Evolutionary conservation across 1,140 invertebrate species (phyloP), one percentile per base, ranked within the genome.

Genomic region (Drosophila pruinosa): DNA sequence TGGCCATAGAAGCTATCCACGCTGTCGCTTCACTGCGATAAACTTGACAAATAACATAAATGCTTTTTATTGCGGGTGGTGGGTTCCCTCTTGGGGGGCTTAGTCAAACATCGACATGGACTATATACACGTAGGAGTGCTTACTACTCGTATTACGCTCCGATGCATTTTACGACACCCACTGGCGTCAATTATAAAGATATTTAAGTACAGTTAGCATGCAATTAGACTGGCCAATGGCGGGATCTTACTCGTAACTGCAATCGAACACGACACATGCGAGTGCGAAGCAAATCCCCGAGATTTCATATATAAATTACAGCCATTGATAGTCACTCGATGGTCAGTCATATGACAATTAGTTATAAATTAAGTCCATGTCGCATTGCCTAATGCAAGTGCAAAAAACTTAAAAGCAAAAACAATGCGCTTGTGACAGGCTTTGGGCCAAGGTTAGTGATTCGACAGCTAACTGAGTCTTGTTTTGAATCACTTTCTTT

Each of bases 21-120:
- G 19, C 21, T 24, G 50, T 14, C 36, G 22, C 22, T 52, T 15
- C 17, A 21, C 26, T 26, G 64, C 78, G 82, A 88, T 88, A 88
- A 88, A 88, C 78, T 88, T 82, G 75, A 88, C 82, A 88, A 88
- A 88, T 88, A 88, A 83, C 83, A 82, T 88, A 88, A 88, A 88
- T 82, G 77, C 82, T 69, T 82, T 86, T 88, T 88, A 88, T 88
- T 83, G 82, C 78, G 82, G 82, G 82, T 86, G 82, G 80, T 69
- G 56, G 14, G 15, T 21, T 47, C 28, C 24, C 7, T 8, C 31
- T 5, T 19, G 41, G 24, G 12, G 14, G 14, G 54, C 56, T 59
- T 68, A 47, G 34, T 54, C 67, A 70, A 70, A 69, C 54, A 67
- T n/a, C 17, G 57, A 58, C 72, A 80, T 67, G 67, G 68, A 86